These are phyloP conservation scores for Euura saliciscinereae DNA, from an alignment of 1,140 invertebrate genomes.

Conservation along the genomic window DNA sequence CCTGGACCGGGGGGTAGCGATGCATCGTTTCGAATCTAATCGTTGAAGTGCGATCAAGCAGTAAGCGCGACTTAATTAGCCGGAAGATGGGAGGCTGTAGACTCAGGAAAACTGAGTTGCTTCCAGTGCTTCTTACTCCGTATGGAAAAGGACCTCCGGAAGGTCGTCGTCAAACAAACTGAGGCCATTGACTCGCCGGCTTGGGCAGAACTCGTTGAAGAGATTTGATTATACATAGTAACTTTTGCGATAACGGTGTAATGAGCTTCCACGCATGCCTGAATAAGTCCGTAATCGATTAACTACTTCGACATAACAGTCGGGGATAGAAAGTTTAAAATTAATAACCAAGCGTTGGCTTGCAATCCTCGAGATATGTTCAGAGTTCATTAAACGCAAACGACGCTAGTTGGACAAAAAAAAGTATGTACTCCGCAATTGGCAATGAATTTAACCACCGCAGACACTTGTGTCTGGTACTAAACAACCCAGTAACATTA, in stretches of 20 bases:
- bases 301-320: background rate
- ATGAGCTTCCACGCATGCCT: background rate
- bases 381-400: background rate
- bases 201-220: no score
- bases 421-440: background rate
- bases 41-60: background rate
- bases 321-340: background rate
- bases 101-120: no score
- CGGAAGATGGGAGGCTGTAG: background rate
- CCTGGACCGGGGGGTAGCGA: background rate
- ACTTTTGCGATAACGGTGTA: background rate
- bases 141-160: background rate
- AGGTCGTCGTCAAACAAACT: background rate
- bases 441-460: background rate
- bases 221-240: background rate
- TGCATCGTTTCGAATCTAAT: constrained; percentile 1
- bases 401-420: background rate
- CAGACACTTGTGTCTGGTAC: background rate
- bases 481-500: background rate
- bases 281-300: background rate
- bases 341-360: background rate
- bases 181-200: background rate
- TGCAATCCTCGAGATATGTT: background rate
- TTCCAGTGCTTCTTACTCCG: no score
- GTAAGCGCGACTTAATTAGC: constrained; percentile 2